Base-by-base conservation (phyloP, 2,113 vertebrate genomes). In the Trichomycterus rosablanca region DNA sequence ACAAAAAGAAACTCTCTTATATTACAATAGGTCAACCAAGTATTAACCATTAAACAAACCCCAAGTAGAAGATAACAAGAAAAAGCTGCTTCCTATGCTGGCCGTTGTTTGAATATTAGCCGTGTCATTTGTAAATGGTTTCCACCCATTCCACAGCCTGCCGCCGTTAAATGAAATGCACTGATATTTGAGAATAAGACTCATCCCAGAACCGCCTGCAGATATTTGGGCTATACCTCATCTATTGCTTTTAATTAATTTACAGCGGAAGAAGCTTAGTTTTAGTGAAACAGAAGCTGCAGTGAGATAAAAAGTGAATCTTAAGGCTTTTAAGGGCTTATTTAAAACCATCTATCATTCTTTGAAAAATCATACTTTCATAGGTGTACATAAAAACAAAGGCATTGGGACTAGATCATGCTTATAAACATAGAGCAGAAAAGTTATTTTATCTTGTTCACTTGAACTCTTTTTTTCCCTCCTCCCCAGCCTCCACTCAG, bases 401-500 rank as follows among this genome's bases (percentile, higher is more conserved):
- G 50, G 24, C 30, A 32, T 37, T 45, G 28, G 23, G 48, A 11
- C 14, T 40, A 12, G 2, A 2, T 12, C n/a, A 40, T 40, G 37
- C 4, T 4, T 3, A 3, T 37, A 11, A 40, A 30, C 26, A 30
- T 30, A 7, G 26, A 30, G 32, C 23, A 32, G 46, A 45, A 34
- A 20, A 48, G 37, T 42, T 34, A 28, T 61, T 61, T 70, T 72
- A 71, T 82, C 76, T 82, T 85, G 63, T 11, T 23, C 24, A 68
- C 44, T 53, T 86, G 86, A 46, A 51, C 68, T 73, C 88, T 88
- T 86, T 88, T 93, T 84, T 88, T 97, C 60, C 95, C 96, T 62
- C 86, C 84, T 76, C 94, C 94, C 96, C 94, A 98, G 80, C 94
- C 93, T 64, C 84, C 73, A 0, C 93, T 95, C 76, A 88, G 73